Conservation (phyloP, 1,140 invertebrate species). For the Hylaeus anthracinus region DNA sequence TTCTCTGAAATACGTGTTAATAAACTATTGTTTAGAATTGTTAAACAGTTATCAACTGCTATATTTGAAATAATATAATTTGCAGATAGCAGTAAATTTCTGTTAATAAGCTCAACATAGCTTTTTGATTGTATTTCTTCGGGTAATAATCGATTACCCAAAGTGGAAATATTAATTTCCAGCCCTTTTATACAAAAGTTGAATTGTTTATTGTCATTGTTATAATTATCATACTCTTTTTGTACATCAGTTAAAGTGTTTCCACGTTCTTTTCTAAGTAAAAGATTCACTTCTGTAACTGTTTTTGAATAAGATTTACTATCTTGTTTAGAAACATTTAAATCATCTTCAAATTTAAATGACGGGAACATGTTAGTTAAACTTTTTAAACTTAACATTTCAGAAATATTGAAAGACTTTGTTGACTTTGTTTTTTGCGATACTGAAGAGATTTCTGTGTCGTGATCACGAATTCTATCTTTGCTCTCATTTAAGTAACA, state of each 20-base stretch:
- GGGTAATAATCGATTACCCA: constrained; percentile 57
- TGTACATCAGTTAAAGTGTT: neutral
- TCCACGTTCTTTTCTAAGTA: neutral
- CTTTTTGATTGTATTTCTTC: constrained; percentile 61
- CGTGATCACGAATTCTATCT: constrained; percentile 25
- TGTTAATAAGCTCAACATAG: constrained; percentile 35
- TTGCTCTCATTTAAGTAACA: constrained; percentile 65
- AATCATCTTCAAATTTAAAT: constrained; percentile 45
- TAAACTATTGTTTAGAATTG: constrained; percentile 38
- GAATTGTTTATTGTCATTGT: neutral
- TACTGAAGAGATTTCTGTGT: constrained; percentile 24
- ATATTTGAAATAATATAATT: constrained; percentile 34
- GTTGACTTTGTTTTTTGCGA: constrained; percentile 4
- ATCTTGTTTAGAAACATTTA: constrained; percentile 28
- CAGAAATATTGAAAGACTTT: constrained; percentile 55
- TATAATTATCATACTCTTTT: neutral
- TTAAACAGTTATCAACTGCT: constrained; percentile 26
- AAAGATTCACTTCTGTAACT: constrained; percentile 12
- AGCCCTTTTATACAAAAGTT: neutral
- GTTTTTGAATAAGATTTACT: constrained; percentile 15
- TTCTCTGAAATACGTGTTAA: constrained; percentile 37
- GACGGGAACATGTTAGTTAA: constrained; percentile 56
- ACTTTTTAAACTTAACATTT: constrained; percentile 59
- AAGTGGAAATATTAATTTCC: neutral
- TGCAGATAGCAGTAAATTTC: constrained; percentile 47